Evolutionary conservation across 2,113 vertebrate genomes (phyloP).

Genomic region (Telmatochromis bifrenatus): DNA sequence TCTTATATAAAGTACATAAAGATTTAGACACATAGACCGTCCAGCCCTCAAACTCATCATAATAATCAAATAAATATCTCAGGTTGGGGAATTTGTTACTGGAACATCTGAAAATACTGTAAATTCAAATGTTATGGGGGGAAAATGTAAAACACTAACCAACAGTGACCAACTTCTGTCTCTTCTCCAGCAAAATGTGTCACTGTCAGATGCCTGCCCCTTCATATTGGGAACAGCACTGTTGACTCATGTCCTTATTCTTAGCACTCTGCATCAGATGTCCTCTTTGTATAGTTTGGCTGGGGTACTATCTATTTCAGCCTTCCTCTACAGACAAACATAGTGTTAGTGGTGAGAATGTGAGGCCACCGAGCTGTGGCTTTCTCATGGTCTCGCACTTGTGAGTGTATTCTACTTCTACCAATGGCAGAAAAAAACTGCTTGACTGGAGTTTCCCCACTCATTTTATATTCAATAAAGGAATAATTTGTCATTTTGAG

Average conservation of each 20-base stretch:
- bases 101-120: neutral
- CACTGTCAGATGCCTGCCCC: neutral
- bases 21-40: neutral
- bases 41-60: neutral
- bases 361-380: neutral
- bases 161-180: neutral
- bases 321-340: conserved; percentile 27
- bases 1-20: neutral
- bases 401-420: neutral
- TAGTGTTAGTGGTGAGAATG: conserved; percentile 16
- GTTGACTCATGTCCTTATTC: conserved; percentile 48
- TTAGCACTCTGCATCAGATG: conserved; percentile 32
- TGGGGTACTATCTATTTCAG: conserved; percentile 32
- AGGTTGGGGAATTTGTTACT: neutral
- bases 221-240: neutral
- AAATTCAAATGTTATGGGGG: neutral
- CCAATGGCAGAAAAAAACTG: neutral
- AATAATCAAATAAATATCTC: neutral
- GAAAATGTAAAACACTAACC: neutral
- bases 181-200: neutral
- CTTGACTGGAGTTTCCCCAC: neutral
- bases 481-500: neutral
- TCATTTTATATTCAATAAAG: neutral
- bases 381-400: neutral
- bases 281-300: conserved; percentile 31